Evolutionary conservation across 2,797 vertebrate genomes (phyloP), one percentile per base, ranked within the genome.

Genomic region (Pipistrellus nathusii): DNA sequence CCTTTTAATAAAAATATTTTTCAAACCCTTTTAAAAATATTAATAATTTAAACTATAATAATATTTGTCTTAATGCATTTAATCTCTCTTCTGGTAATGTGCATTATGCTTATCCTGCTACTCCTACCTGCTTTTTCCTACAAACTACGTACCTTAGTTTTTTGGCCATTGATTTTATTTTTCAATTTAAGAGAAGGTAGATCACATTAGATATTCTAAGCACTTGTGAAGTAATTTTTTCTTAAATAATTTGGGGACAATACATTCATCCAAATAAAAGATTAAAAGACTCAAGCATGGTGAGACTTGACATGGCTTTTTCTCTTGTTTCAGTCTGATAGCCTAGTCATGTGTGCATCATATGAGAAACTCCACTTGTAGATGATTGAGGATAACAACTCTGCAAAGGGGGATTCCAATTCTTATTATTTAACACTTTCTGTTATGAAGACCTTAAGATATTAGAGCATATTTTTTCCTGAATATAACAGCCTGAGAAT

Each of bases 131-230:
- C 12, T 30, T 25, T 0, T 8, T 12, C 73, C 8, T 14, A 46
- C 8, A 69, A 6, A 41, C 5, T 30, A 38, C 2, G 10, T 20
- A 41, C 35, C 62, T 9, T 69, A 81, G 4, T 51, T 93, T 77
- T 51, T 86, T 14, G 75, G 21, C 27, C 64, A 86, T 62, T 83
- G 23, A 85, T 86, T 96, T 88, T 80, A 86, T 51, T 85, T 90
- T 86, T 91, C 66, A 62, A 1, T 75, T 38, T 75, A 68, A 73
- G 91, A 80, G 41, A 77, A 51, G 20, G 38, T 90, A 21, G 53
- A 55, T 96, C 14, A 13, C 64, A 72, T 83, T 59, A 89, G 21
- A 72, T 91, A 15, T 77, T 41, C 21, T 69, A 62, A 55, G 35
- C 25, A 44, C 38, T 69, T 77, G 11, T 88, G 44, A 93, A 84